Evolutionary conservation across 2,888 invertebrate species (phyloP).

Genomic region (Lamproptera curius): DNA sequence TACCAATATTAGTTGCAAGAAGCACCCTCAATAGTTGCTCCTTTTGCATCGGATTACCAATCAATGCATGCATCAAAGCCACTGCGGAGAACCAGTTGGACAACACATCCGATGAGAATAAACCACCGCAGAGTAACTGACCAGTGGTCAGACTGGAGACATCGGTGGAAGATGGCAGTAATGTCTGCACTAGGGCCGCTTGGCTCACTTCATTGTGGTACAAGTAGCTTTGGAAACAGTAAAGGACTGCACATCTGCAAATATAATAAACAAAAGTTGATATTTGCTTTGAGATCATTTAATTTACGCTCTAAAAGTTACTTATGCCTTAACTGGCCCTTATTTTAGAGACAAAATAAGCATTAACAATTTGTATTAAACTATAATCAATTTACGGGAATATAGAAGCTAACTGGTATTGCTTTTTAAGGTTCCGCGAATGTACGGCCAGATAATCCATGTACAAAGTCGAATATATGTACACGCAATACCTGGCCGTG

Average conservation of each 20-base stretch:
- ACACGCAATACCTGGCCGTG: too few species aligned
- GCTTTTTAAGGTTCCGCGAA: too few species aligned
- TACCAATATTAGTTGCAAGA: conserved; percentile 89
- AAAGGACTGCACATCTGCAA: conserved; percentile 93
- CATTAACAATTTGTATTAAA: too few species aligned
- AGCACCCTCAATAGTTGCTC: conserved; percentile 95
- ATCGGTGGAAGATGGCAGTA: conserved; percentile 92
- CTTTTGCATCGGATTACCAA: conserved; percentile 90
- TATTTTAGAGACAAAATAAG: too few species aligned
- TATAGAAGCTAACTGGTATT: too few species aligned
- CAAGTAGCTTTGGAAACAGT: conserved; percentile 97
- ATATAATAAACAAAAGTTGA: neutral
- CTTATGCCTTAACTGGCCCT: too few species aligned
- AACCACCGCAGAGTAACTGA: conserved; percentile 94
- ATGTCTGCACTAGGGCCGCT: conserved; percentile 91
- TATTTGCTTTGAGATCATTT: too few species aligned
- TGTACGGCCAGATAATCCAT: too few species aligned
- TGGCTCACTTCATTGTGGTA: conserved; percentile 95
- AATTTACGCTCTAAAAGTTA: too few species aligned
- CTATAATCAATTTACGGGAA: too few species aligned
- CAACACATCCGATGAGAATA: conserved; percentile 91
- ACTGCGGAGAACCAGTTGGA: conserved; percentile 98
- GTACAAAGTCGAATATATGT: too few species aligned
- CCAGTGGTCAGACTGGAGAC: conserved; percentile 86
- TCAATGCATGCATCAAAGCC: conserved; percentile 92